phyloP scores from a whole-genome alignment of 2,888 invertebrate species.

The Microplitis deprimator region DNA sequence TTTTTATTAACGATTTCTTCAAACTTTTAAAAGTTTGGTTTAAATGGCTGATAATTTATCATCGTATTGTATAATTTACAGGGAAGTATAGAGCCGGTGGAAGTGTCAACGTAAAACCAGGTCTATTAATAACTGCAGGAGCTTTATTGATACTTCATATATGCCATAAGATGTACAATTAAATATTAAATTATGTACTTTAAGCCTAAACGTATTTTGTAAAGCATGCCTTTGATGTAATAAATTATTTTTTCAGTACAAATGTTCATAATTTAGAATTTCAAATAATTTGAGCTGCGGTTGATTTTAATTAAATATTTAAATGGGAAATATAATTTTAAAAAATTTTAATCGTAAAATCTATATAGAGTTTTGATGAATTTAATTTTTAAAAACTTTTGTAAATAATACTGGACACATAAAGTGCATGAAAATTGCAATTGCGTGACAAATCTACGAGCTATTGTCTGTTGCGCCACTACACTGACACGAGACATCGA shows the following conservation, averaged over 20 bases:
- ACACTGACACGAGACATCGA: background rate
- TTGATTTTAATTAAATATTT: too few relatives aligned
- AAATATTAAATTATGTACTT: constrained; percentile 28
- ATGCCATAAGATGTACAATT: constrained; percentile 45
- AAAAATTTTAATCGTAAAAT: background rate
- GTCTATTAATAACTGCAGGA: constrained; percentile 53
- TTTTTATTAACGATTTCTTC: background rate
- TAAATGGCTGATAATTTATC: constrained; percentile 6
- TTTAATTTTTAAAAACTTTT: constrained; percentile 14
- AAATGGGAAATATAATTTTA: background rate
- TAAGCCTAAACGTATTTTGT: constrained; percentile 56
- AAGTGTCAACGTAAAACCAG: constrained; percentile 45
- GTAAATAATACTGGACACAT: constrained; percentile 2
- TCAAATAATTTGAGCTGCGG: background rate
- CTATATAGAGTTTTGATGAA: background rate
- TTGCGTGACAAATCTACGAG: background rate
- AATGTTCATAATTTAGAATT: constrained; percentile 4
- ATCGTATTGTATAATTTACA: constrained; percentile 49
- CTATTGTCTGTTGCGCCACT: background rate
- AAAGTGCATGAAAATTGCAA: background rate
- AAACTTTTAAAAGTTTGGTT: background rate
- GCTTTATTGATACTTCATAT: constrained; percentile 55
- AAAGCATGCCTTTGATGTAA: constrained; percentile 56
- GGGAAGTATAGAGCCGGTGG: constrained; percentile 66
- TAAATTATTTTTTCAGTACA: constrained; percentile 66